Conservation (phyloP, 2,888 invertebrate genomes). For the Eristalis intricaria region DNA sequence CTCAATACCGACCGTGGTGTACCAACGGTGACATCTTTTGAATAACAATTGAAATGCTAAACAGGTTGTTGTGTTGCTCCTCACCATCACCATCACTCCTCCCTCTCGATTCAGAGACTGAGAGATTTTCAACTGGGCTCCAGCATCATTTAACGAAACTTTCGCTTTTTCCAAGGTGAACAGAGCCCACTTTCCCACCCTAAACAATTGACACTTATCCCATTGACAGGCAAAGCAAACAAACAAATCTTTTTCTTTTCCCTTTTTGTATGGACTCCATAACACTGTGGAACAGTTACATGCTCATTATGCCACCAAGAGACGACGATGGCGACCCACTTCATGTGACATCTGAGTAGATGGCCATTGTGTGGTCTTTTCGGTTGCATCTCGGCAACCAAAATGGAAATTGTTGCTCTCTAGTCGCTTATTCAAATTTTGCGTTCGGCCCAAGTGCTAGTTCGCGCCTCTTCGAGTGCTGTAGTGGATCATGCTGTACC, state of each 20-base stretch:
- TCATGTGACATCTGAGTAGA: slow-evolving; percentile 66
- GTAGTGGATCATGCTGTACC: not conserved
- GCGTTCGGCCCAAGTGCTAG: not conserved
- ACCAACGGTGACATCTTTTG: not conserved
- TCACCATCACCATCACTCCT: no score
- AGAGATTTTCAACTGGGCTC: not conserved
- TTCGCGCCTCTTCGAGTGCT: not conserved
- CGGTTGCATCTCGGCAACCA: slow-evolving; percentile 20
- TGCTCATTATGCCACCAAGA: slow-evolving; percentile 39
- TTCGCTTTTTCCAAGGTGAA: slow-evolving; percentile 56
- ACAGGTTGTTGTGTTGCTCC: not conserved
- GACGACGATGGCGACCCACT: slow-evolving; percentile 46
- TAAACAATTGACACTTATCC: slow-evolving; percentile 36
- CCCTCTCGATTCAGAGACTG: not conserved
- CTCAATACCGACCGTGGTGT: not conserved
- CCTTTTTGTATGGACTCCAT: slow-evolving; percentile 17
- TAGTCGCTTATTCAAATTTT: slow-evolving; percentile 45
- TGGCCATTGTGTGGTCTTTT: slow-evolving; percentile 50
- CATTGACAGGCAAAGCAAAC: slow-evolving; percentile 48
- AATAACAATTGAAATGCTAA: not conserved
- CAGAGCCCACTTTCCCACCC: slow-evolving; percentile 43
- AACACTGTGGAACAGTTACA: slow-evolving; percentile 57
- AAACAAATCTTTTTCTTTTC: slow-evolving; percentile 21
- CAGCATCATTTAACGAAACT: slow-evolving; percentile 23
- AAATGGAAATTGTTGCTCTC: slow-evolving; percentile 66